Base-by-base conservation (phyloP, 2,888 invertebrate genomes). In the Dasysyrphus tricinctus region DNA sequence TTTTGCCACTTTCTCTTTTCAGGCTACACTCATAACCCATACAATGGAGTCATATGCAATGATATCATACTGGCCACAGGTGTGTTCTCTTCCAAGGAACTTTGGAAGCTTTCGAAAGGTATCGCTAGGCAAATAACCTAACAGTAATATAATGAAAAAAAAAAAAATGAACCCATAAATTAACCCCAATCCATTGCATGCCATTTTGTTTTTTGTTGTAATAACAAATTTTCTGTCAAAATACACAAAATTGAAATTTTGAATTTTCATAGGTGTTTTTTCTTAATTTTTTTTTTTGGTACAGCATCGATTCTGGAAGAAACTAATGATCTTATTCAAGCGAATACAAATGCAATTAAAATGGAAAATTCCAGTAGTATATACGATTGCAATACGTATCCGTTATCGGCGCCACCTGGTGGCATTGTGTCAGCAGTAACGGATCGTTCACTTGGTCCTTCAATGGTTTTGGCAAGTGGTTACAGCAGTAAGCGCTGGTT, bases 1-100 rank as follows among this genome's bases (percentile, higher is more conserved):
- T 37, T 16, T 57, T 57, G 14, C 14, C 7, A 29, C 29, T 65
- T 37, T 54, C 7, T 59, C 16, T 47, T 79, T 94, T 93, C 95
- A 96, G 96, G 96, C 93, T 96, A 96, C 94, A 95, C 95, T 92
- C 97, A 98, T 95, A 98, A 98, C 95, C 97, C 98, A 92, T 98
- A 98, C 95, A 98, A 98, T 94, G 98, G 98, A 93, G 98, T 98
- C 93, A 97, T 98, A 94, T 98, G 98, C 95, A 98, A 98, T 95
- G 98, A 99, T 95, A 98, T 98, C 93, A 99, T 99, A 94, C 96
- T 98, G 95, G 99, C 99, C 92, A 99, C 99, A 91, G 99, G 99
- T 93, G 99, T 99, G 93, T 99, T 99, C 96, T 98, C 98, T 91
- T 99, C 99, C 92, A 98, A 97, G 95, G 99, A 99, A 95, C 96